Base-by-base conservation (phyloP, 1,140 invertebrate genomes). In the Drosophila bipectinata region DNA sequence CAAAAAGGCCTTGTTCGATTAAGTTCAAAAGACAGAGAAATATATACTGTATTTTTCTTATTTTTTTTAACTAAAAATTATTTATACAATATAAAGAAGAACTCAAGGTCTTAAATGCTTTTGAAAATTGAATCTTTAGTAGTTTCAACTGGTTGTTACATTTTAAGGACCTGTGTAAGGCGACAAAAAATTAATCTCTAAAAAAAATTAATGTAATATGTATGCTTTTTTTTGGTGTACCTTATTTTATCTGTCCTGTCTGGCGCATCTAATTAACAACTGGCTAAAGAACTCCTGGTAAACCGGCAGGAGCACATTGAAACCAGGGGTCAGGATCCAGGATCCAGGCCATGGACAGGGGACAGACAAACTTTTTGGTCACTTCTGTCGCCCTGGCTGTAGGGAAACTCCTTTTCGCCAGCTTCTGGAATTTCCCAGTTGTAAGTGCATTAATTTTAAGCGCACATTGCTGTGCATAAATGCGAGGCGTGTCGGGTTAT, bases 391-490 rank as follows among this genome's bases (percentile, higher is more conserved):
- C 72, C 41, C 41, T 45, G 21, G 10, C n/a, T 49, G 34, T 9
- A 12, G 34, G 4, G 12, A 3, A 37, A 37, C 9, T 12, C 34
- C 10, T n/a, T n/a, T 44, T n/a, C 8, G 15, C 41, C 41, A 14
- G 14, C 68, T 51, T 24, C 49, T 34, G 61, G 54, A 72, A 74
- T 49, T 68, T 68, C 63, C 71, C 60, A 47, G 57, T 28, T 15
- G 75, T 48, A 61, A 85, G 82, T 85, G 82, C 78, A 85, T 85
- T 85, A 88, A 82, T 85, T 85, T 87, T 78, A 85, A 85, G 83
- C 78, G 83, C 82, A 85, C 82, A 85, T 85, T 85, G 71, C 82
- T 88, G 64, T 85, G 82, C 82, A 85, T 85, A 85, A 85, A 85
- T 85, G 82, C 62, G 74, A 75, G 74, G 83, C 82, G 78, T 85